These are phyloP conservation scores for Elgonia sp. DNA, from an alignment of 2,888 invertebrate species.

Conservation along the genomic window DNA sequence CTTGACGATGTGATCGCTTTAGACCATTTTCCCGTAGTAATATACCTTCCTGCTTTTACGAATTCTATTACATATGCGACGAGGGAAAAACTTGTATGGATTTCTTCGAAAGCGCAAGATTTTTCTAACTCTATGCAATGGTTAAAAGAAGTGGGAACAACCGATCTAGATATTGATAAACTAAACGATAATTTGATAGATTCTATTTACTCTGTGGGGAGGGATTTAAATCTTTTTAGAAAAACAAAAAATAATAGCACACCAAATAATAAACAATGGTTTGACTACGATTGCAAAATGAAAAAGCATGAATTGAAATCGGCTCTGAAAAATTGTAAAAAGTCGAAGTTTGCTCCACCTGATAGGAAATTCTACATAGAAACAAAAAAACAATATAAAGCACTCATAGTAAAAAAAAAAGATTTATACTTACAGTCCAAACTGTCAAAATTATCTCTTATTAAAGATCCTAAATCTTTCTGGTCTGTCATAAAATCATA, in stretches of 20 bases:
- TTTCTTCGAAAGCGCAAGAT: background rate
- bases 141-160: too few species aligned
- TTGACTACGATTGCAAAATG: background rate
- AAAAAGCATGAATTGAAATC: background rate
- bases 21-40: constrained; percentile 2
- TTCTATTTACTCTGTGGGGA: background rate
- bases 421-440: too few species aligned
- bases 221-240: background rate
- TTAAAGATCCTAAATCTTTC: too few species aligned
- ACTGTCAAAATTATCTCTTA: too few species aligned
- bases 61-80: background rate
- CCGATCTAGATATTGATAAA: too few species aligned
- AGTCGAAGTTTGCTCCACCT: background rate
- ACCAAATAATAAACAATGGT: constrained; percentile 2
- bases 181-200: background rate
- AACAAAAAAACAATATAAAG: background rate
- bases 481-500: too few species aligned
- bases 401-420: background rate
- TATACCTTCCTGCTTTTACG: background rate
- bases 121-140: background rate
- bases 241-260: background rate
- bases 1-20: background rate
- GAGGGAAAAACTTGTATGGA: background rate
- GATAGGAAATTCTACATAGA: background rate
- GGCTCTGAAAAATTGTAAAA: background rate